phyloP scores from a whole-genome alignment of 2,888 invertebrate genomes.

The Trissoscelio sp. region DNA sequence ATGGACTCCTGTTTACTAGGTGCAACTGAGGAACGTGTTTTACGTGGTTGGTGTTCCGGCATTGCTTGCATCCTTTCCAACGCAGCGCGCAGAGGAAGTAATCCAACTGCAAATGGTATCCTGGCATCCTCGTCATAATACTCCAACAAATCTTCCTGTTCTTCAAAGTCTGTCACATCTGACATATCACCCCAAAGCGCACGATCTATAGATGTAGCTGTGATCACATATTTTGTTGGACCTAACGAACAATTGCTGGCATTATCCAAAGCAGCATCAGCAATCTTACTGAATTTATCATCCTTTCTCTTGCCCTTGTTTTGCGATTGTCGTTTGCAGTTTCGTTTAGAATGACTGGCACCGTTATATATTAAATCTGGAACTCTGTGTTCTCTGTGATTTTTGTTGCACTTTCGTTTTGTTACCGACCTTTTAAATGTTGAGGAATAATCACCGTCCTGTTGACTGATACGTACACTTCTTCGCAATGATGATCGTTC shows the following conservation, averaged over 20 bases:
- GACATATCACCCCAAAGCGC: constrained; percentile 82
- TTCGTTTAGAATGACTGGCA: constrained; percentile 68
- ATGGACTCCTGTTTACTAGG: constrained; percentile 74
- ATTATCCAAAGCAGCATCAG: constrained; percentile 29
- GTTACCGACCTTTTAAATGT: constrained; percentile 60
- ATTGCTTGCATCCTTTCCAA: constrained; percentile 83
- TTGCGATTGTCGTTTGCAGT: constrained; percentile 68
- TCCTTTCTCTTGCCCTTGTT: constrained; percentile 68
- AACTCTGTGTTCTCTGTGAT: constrained; percentile 73
- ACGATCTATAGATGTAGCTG: constrained; percentile 78
- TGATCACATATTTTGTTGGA: constrained; percentile 32
- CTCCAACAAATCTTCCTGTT: constrained; percentile 69
- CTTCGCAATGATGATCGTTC: constrained; percentile 74
- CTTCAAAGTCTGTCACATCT: constrained; percentile 75
- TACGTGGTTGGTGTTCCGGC: constrained; percentile 82
- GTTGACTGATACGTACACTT: constrained; percentile 79
- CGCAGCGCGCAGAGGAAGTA: constrained; percentile 82
- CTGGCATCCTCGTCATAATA: constrained; percentile 79
- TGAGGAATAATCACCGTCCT: constrained; percentile 76
- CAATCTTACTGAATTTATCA: constrained; percentile 69
- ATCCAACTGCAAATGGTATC: constrained; percentile 83
- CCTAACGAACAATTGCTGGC: constrained; percentile 60
- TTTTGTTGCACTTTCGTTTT: constrained; percentile 71
- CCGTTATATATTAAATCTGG: constrained; percentile 71
- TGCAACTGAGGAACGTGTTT: constrained; percentile 82